Base-by-base conservation (phyloP, 2,888 invertebrate species). In the Eristalis intricaria region DNA sequence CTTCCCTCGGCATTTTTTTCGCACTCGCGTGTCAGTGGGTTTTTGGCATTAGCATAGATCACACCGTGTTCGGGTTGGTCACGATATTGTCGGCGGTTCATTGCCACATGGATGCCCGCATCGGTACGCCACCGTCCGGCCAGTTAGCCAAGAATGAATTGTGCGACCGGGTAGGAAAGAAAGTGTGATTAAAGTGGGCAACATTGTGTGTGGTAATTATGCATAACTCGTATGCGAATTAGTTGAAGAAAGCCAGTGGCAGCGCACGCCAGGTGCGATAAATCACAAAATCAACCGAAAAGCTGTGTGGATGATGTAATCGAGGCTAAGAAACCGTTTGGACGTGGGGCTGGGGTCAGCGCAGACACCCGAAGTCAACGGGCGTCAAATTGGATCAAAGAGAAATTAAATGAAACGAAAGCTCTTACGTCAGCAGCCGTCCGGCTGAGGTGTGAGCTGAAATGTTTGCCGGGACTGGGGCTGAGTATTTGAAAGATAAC, bases 281-380 rank as follows among this genome's bases (percentile, higher is more conserved):
- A 32, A 22, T 13, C 43, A 63, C 63, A 43, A 13, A 77, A 68
- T 50, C 23, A 60, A 61, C 29, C 23, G 23, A 66, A 35, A 61
- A 43, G 15, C 13, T 32, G 64, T 22, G 13, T 11, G 32, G 26
- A 11, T 84, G 79, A 84, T 75, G 84, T 79, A 78, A 83, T 23
- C 56, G 26, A 19, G 38, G 22, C 19, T 19, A 1, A 13, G 19
- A 29, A 64, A 69, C 61, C 19, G n/a, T 32, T 29, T 35, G 22
- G 22, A 60, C 22, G 26, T 22, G 32, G 61, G 23, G 76, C 50
- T 5, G 50, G 50, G 50, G 69, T 61, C 61, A 61, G 32, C 60
- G 4, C n/a, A 40, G 61, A 2, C 71, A 26, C n/a, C 15, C n/a
- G 15, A 5, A 50, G 50, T 71, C 26, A 71, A 40, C 11, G 15